Base-by-base conservation (phyloP, 2,888 invertebrate species). In the Phaonia tiefii region DNA sequence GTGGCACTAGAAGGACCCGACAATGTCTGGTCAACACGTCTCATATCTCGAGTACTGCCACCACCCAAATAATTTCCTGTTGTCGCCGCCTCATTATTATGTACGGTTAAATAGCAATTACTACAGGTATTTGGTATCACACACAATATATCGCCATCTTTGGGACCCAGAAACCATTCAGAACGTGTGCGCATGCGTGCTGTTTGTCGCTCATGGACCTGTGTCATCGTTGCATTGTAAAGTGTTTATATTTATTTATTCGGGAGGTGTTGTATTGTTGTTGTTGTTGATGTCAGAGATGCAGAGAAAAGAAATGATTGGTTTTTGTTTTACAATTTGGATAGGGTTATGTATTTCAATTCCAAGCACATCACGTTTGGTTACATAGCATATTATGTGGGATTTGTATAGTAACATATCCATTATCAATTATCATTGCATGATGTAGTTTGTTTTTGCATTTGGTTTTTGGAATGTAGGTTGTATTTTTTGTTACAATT, bases 131-230 rank as follows among this genome's bases (percentile, higher is more conserved):
- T 87, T 82, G 86, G 86, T 86, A 87, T 84, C 84, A 88, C 84
- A 84, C 86, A 83, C 84, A 88, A 86, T 76, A 88, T 87, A 75
- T 80, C 84, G 22, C 79, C 79, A 78, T 89, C 90, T 75, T 89
- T 86, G 63, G 89, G 89, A 82, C 89, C 89, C 91, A 97, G 94
- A 92, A 98, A 99, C 99, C 99, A 99, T 92, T 99, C 98, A 80
- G 98, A 98, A 86, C 99, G 94, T 85, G 98, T 98, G 90, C 97
- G 95, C 97, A 99, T 98, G 86, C 99, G 94, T 90, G 97, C 97
- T 84, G 98, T 96, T 93, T 99, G 99, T 89, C 98, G 94, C 92
- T 98, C 97, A 92, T 98, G 97, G 87, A 98, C 98, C 96, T 97
- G 85, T 49, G 1, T 56, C 58, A 58, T 15, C 15, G 75, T 83